Percentiles rank a stretch among this genome's conserved stretches.
Evolutionary conservation across 2,113 vertebrate species (phyloP).

Genomic region (Octodon degus): DNA sequence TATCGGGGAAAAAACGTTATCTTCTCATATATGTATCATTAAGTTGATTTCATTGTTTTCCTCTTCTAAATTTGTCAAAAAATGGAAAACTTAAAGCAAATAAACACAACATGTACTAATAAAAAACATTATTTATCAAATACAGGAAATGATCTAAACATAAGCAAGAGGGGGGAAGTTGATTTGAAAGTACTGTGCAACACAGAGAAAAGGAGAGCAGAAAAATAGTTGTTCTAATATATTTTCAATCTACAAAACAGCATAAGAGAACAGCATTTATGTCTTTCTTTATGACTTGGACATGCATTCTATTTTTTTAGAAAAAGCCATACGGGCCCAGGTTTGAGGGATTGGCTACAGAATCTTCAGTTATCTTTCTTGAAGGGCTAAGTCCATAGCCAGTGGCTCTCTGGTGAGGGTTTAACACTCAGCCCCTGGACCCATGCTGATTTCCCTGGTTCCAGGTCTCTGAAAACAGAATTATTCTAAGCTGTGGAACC

Average conservation of each 20-base stretch:
- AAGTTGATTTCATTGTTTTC: neutral
- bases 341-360: neutral
- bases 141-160: neutral
- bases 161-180: neutral
- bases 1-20: neutral
- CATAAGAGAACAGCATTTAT: neutral
- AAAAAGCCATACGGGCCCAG: neutral
- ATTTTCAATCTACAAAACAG: neutral
- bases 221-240: neutral
- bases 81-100: neutral
- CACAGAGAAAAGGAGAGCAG: neutral
- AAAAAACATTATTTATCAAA: neutral
- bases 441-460: neutral
- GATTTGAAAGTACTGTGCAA: neutral
- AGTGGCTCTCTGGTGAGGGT: neutral
- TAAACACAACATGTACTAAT: neutral
- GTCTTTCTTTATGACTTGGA: neutral
- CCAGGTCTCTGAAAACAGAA: neutral
- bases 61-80: neutral
- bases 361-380: neutral
- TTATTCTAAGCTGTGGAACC: fast-evolving
- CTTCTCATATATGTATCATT: neutral
- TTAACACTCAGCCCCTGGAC: neutral
- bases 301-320: neutral
- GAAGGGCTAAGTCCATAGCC: neutral